Percentiles rank a stretch among this genome's conserved stretches.
These are phyloP conservation scores for Paracyclopina nana DNA, from an alignment of 1,140 invertebrate species.

Conservation along the genomic window DNA sequence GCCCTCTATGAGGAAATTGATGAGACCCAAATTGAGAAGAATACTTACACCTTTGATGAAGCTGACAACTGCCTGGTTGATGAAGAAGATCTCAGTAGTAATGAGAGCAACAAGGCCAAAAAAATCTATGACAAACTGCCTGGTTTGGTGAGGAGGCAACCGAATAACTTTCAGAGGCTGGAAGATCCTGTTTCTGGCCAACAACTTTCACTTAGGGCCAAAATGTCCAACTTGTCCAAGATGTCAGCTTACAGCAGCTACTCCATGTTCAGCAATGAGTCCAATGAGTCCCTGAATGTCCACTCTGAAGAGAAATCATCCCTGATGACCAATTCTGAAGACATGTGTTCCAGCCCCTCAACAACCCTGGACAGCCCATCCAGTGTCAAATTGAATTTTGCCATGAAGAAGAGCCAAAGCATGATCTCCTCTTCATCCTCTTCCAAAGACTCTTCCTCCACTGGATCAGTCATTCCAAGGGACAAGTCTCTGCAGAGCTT, in stretches of 20 bases:
- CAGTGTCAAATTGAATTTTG: too few species aligned
- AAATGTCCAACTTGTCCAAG: background rate
- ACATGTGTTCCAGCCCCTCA: too few species aligned
- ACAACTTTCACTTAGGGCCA: slow-evolving; percentile 1
- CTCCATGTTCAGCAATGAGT: background rate
- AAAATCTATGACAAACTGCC: background rate
- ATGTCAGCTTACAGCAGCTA: background rate
- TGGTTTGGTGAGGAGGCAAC: background rate
- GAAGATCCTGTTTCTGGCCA: background rate
- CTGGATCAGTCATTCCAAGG: too few species aligned
- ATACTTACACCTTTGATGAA: background rate
- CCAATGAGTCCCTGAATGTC: background rate
- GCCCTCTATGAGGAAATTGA: background rate
- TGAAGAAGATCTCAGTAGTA: background rate
- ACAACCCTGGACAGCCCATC: too few species aligned
- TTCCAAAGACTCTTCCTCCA: too few species aligned
- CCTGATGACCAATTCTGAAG: too few species aligned
- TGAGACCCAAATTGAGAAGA: background rate
- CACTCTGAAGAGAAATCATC: too few species aligned
- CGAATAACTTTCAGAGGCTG: background rate
- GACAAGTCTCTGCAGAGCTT: too few species aligned
- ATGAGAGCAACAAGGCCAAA: background rate
- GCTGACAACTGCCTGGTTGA: background rate
- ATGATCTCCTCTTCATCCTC: too few species aligned
- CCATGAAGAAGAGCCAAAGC: too few species aligned